Conservation (phyloP, 2,888 invertebrate genomes). For the Teleiodes luculella region DNA sequence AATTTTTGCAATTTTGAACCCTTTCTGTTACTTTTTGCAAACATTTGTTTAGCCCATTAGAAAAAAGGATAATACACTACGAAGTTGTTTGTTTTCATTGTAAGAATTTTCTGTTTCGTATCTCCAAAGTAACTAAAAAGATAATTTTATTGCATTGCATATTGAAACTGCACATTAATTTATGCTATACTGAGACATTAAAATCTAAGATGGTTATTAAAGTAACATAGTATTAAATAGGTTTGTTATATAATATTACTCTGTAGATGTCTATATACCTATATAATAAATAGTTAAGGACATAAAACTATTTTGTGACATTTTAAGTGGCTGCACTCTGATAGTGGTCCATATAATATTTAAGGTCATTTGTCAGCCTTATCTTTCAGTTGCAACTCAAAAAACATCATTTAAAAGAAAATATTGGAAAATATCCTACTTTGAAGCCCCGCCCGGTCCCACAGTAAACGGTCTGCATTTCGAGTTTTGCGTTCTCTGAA, state of each 20-base stretch:
- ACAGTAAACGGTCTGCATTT: no score
- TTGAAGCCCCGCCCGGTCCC: no score
- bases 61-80: slow-evolving; percentile 23
- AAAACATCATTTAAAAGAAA: no score
- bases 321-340: no score
- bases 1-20: slow-evolving; percentile 51
- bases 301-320: no score
- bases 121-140: not conserved
- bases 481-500: no score
- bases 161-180: not conserved
- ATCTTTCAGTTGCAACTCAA: no score
- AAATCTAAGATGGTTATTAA: slow-evolving; percentile 9
- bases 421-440: no score
- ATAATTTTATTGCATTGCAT: not conserved
- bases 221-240: not conserved
- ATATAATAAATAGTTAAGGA: not conserved
- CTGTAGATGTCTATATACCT: no score
- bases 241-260: not conserved
- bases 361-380: no score
- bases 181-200: slow-evolving; percentile 18
- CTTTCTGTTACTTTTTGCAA: slow-evolving; percentile 40
- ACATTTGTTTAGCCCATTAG: not conserved
- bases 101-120: slow-evolving; percentile 21
- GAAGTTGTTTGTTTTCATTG: slow-evolving; percentile 29
- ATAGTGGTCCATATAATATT: no score